Evolutionary conservation across 2,113 vertebrate genomes (phyloP).

Genomic region (Hassar affinis): DNA sequence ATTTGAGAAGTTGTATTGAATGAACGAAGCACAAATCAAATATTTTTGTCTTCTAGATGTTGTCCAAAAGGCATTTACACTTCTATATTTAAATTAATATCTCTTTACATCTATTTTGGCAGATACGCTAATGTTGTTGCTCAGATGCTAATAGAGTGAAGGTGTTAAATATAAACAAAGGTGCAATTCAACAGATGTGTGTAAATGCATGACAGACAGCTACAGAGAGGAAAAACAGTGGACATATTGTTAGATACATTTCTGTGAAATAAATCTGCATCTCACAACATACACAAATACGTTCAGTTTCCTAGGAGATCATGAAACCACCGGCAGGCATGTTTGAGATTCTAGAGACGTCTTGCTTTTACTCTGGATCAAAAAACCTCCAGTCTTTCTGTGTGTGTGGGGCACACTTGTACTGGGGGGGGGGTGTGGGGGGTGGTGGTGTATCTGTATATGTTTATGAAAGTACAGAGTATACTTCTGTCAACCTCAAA

Average conservation of each 20-base stretch:
- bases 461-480: background rate
- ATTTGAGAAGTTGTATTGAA: background rate
- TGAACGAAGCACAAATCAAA: background rate
- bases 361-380: background rate
- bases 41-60: background rate
- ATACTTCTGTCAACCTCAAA: background rate
- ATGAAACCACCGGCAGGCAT: background rate
- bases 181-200: background rate
- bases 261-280: constrained; percentile 11
- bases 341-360: background rate
- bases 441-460: background rate
- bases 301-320: background rate
- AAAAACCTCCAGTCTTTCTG: background rate
- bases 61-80: background rate
- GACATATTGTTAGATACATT: background rate
- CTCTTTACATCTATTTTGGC: background rate
- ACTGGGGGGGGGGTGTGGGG: too few species aligned
- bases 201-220: background rate
- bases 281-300: background rate
- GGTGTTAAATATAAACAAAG: background rate
- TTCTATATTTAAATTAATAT: background rate
- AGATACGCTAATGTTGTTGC: background rate
- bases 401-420: too few species aligned
- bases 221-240: background rate
- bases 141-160: background rate